phyloP scores from a whole-genome alignment of 2,113 vertebrate genomes.

The Pyrgilauda ruficollis region DNA sequence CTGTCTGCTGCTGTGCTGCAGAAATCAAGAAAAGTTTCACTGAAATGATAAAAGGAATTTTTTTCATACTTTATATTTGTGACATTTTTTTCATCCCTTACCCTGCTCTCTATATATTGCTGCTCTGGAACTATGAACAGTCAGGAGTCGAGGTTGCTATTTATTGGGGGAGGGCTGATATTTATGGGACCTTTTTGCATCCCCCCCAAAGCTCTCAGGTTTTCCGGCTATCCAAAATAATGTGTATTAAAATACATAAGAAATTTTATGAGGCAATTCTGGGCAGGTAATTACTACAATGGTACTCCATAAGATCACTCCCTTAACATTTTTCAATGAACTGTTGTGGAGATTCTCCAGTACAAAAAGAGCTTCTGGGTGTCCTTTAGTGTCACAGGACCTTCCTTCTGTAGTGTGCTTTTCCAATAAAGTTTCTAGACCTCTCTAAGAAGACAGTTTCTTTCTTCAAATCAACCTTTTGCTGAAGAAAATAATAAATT shows the following conservation, averaged over 20 bases:
- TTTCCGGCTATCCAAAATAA: background rate
- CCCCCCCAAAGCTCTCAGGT: background rate
- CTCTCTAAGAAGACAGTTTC: background rate
- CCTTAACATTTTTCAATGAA: background rate
- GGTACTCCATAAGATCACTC: background rate
- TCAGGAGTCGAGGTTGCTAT: background rate
- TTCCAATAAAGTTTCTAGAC: background rate
- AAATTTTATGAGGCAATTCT: background rate
- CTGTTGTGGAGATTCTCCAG: background rate
- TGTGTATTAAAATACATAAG: background rate
- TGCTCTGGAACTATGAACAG: background rate
- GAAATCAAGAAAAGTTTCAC: background rate
- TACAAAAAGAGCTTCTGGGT: background rate
- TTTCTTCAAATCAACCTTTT: background rate
- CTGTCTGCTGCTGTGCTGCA: background rate
- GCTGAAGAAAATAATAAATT: background rate
- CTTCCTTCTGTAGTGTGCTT: background rate
- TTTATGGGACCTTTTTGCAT: background rate
- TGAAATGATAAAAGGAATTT: background rate
- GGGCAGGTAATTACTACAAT: background rate
- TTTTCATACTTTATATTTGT: background rate
- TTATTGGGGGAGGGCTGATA: background rate
- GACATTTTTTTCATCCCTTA: background rate
- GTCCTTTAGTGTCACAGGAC: background rate
- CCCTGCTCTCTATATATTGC: background rate